Base-by-base conservation (phyloP, 2,888 invertebrate genomes). In the Drosophila quinaria region DNA sequence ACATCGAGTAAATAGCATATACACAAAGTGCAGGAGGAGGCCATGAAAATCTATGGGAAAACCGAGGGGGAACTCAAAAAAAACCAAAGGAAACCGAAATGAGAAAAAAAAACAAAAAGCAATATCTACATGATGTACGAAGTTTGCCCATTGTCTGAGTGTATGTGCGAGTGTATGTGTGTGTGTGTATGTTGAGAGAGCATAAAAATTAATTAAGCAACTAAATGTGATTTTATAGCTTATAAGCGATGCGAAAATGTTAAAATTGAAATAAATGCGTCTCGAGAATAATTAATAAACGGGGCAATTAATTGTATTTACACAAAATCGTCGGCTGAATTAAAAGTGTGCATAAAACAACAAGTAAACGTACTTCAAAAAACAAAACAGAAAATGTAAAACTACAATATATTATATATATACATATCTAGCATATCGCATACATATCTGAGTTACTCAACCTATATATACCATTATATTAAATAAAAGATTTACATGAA, bases 201-300 rank as follows among this genome's bases (percentile, higher is more conserved):
- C 55, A 73, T 86, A 74, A 67, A 89, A 75, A 71, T 87, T 88
- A 88, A 90, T 87, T 90, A 91, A 91, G 92, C 86, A 92, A 91
- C 91, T 91, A 88, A 91, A 91, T 91, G 92, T 92, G 90, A 91
- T 92, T 91, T 91, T 90, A 90, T 80, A 91, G 91, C 84, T 60
- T 56, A 70, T 91, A 91, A 91, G 89, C 75, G 70, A 74, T 71
- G 61, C 64, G 74, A 76, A 70, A 50, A 81, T 74, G 71, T 78
- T 74, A 71, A 61, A 69, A 82, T 62, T 81, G 85, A 81, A 59
- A 68, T 58, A 59, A 55, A 58, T 47, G 39, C 31, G 60, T 42
- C 59, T 52, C 39, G 29, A 8, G 33, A 50, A 49, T 35, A 15
- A 59, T 71, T 47, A 15, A 33, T 42, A 42, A 49, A 56, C 42